These are phyloP conservation scores for Andrena dorsata DNA, from an alignment of 2,888 invertebrate genomes.

Conservation along the genomic window DNA sequence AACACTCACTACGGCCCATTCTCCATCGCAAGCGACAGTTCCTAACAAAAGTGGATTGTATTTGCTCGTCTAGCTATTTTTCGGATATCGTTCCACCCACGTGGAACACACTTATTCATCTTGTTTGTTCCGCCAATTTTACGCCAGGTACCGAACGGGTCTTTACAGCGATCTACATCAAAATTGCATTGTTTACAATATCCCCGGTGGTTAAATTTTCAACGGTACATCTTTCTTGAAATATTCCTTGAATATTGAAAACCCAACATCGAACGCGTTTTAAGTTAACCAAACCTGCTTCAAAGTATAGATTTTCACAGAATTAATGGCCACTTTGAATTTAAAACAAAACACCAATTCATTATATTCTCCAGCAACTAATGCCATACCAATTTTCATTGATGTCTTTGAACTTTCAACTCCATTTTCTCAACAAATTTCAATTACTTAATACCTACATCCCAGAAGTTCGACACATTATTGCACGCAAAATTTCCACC, in stretches of 20 bases:
- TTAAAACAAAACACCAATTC: too few relatives aligned
- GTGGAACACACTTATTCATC: background rate
- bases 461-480: background rate
- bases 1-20: background rate
- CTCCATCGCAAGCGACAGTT: background rate
- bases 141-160: background rate
- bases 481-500: background rate
- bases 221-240: background rate
- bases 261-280: too few relatives aligned
- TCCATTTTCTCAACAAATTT: too few relatives aligned
- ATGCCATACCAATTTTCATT: too few relatives aligned
- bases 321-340: too few relatives aligned
- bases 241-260: too few relatives aligned
- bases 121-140: background rate
- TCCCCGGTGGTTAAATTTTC: background rate
- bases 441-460: too few relatives aligned
- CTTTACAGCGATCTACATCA: background rate
- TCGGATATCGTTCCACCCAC: background rate
- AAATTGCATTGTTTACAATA: conserved; percentile 5
- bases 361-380: too few relatives aligned
- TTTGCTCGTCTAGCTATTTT: background rate
- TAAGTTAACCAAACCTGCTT: too few relatives aligned
- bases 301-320: too few relatives aligned
- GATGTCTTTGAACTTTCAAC: too few relatives aligned
- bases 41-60: background rate